A percentile compares a stretch with the other conserved stretches of the same genome.
phyloP scores from a whole-genome alignment of 2,797 vertebrate genomes.

The Lophius americanus region DNA sequence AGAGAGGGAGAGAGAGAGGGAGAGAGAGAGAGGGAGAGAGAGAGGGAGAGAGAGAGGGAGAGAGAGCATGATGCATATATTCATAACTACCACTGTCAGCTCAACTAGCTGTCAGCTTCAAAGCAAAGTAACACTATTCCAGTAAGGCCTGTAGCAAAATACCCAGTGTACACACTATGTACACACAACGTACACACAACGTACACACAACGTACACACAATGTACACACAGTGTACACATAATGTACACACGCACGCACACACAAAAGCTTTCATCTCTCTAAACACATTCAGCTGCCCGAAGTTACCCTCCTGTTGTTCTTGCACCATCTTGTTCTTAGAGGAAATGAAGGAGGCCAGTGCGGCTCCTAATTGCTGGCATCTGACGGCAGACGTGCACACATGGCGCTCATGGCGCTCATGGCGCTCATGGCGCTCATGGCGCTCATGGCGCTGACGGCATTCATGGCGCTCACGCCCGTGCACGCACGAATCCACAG shows the following conservation, averaged over 20 bases:
- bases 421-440: not conserved
- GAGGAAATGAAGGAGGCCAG: constrained; percentile 43
- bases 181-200: too few species aligned
- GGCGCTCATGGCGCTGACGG: not conserved
- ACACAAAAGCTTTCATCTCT: constrained; percentile 22
- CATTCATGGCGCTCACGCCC: too few species aligned
- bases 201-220: too few species aligned
- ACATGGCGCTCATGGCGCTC: not conserved
- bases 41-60: not conserved
- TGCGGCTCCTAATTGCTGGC: constrained; percentile 25
- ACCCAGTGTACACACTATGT: not conserved
- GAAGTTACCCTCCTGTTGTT: constrained; percentile 37
- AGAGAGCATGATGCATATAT: constrained; percentile 15
- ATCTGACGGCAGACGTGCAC: constrained; percentile 30
- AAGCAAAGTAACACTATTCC: constrained; percentile 24
- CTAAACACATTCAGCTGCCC: constrained; percentile 55
- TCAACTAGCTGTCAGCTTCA: constrained; percentile 36
- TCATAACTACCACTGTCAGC: constrained; percentile 6
- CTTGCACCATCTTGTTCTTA: constrained; percentile 9
- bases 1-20: too few species aligned
- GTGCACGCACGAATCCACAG: constrained; percentile 9
- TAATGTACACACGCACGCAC: not conserved
- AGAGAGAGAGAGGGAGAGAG: too few species aligned
- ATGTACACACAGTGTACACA: too few species aligned
- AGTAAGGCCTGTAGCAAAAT: constrained; percentile 17